A percentile compares a stretch with the other conserved stretches of the same genome.
phyloP scores from a whole-genome alignment of 1,140 invertebrate genomes.

The Ylistrum balloti region DNA sequence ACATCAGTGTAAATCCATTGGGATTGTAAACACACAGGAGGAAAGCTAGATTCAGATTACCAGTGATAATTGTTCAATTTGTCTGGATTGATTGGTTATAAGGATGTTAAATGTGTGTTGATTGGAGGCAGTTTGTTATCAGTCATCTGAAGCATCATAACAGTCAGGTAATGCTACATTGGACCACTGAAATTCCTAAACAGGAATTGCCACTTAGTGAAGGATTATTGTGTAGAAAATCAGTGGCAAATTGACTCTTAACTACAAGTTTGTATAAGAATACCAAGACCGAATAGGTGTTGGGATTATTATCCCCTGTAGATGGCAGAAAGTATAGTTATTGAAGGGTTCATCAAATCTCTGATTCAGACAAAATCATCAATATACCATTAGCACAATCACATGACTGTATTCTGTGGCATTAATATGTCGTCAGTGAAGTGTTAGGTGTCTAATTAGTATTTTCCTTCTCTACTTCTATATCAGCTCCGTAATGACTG shows the following conservation, averaged over 20 bases:
- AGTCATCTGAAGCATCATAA: conserved; percentile 19
- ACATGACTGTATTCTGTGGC: background rate
- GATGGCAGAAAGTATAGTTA: background rate
- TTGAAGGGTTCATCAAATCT: background rate
- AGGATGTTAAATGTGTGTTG: background rate
- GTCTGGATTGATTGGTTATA: background rate
- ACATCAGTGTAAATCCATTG: background rate
- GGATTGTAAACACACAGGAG: background rate
- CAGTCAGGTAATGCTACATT: background rate
- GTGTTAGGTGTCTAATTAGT: background rate
- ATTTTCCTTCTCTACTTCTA: too few species aligned
- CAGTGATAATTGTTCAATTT: conserved; percentile 35
- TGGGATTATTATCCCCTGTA: background rate
- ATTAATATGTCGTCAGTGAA: too few species aligned
- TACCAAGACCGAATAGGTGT: background rate
- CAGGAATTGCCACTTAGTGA: conserved; percentile 26
- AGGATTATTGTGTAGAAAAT: background rate
- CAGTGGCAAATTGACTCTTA: background rate
- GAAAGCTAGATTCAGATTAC: background rate
- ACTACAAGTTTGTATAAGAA: background rate
- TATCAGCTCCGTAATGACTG: too few species aligned
- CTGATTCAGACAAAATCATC: background rate
- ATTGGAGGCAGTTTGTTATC: background rate
- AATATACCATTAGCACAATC: background rate
- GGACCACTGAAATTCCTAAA: background rate